phyloP scores from a whole-genome alignment of 2,113 vertebrate species.

The Alligator mississippiensis region DNA sequence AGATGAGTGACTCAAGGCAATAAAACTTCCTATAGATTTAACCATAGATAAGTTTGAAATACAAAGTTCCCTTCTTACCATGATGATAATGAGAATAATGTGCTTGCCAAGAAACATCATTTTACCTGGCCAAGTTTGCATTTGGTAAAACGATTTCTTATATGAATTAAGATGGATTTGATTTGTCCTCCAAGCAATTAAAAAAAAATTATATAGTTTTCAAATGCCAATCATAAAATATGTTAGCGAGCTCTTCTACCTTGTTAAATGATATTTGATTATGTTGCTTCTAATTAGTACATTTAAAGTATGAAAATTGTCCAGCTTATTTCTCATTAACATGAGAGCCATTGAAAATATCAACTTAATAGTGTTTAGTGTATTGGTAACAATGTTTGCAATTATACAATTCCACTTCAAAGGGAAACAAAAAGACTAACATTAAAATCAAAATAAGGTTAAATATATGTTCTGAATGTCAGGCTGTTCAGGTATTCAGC shows the following conservation, averaged over 20 bases:
- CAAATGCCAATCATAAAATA: not conserved
- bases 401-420: not conserved
- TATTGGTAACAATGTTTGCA: not conserved
- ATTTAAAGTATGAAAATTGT: not conserved
- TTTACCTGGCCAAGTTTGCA: not conserved
- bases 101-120: not conserved
- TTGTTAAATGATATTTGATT: not conserved
- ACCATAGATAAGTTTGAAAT: not conserved
- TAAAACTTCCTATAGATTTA: not conserved
- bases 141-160: not conserved
- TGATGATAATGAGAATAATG: not conserved
- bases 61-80: not conserved
- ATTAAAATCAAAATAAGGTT: not conserved
- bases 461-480: not conserved
- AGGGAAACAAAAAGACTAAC: not conserved
- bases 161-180: not conserved
- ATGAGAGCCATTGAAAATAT: not conserved
- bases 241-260: not conserved
- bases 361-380: not conserved
- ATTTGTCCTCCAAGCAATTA: not conserved
- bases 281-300: not conserved
- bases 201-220: slow-evolving; percentile 5
- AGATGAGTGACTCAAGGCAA: not conserved
- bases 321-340: slow-evolving; percentile 1
- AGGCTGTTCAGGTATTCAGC: not conserved